These are phyloP conservation scores for Apodemia duryi DNA, from an alignment of 2,888 invertebrate species.

Conservation along the genomic window DNA sequence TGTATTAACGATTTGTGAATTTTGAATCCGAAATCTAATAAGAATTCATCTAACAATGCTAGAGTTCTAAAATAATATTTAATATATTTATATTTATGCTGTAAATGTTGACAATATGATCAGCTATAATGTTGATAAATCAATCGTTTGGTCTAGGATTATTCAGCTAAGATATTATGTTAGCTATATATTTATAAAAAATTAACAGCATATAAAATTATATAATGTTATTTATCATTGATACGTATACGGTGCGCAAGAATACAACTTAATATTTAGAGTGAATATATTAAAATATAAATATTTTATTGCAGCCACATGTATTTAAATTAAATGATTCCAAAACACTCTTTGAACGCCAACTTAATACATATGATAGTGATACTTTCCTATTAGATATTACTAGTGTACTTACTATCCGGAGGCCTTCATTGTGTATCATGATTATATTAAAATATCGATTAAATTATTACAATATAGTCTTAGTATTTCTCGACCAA, in stretches of 20 bases:
- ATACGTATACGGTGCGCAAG: neutral
- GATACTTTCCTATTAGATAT: slow-evolving; percentile 57
- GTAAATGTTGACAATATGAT: too few relatives aligned
- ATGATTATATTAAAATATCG: slow-evolving; percentile 27
- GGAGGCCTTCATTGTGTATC: slow-evolving; percentile 70
- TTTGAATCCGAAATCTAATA: too few relatives aligned
- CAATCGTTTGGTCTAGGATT: neutral
- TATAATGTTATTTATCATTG: too few relatives aligned
- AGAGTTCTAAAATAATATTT: too few relatives aligned
- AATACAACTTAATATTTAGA: neutral
- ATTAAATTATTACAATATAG: slow-evolving; percentile 20
- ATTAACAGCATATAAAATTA: too few relatives aligned
- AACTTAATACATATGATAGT: slow-evolving; percentile 39
- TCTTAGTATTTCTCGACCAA: slow-evolving; percentile 60
- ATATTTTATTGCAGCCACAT: too few relatives aligned
- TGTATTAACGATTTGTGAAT: too few relatives aligned
- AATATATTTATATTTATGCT: too few relatives aligned
- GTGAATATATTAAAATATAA: neutral
- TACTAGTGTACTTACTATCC: slow-evolving; percentile 56
- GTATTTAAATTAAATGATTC: neutral
- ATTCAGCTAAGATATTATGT: neutral
- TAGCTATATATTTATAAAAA: too few relatives aligned
- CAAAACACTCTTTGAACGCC: neutral
- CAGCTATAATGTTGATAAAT: neutral
- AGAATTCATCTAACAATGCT: too few relatives aligned